Conservation (phyloP, 2,797 vertebrate species). For the Hippopotamyrus pictus region DNA sequence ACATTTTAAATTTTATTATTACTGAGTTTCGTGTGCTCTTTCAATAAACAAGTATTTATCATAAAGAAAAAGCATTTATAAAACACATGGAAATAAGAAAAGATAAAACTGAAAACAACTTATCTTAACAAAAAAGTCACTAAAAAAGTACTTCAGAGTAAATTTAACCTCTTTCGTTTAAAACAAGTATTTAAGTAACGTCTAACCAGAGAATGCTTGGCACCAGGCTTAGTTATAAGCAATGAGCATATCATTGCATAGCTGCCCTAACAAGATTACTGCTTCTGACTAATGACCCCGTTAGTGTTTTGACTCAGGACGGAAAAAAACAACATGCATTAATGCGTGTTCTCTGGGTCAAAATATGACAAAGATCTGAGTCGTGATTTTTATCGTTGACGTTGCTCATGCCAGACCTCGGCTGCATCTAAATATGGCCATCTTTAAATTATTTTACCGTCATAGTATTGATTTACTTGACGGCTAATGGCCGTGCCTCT, state of each 20-base stretch:
- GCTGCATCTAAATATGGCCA: neutral
- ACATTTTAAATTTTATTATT: neutral
- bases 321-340: neutral
- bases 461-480: slow-evolving; percentile 23
- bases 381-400: slow-evolving; percentile 18
- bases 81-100: neutral
- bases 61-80: neutral
- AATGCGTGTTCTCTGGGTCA: slow-evolving; percentile 45
- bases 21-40: neutral
- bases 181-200: neutral
- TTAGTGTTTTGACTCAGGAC: neutral
- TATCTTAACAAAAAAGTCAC: neutral
- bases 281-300: slow-evolving; percentile 3
- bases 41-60: neutral
- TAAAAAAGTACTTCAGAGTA: neutral
- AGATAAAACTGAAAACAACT: neutral
- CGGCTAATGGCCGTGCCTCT: slow-evolving; percentile 16
- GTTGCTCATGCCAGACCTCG: slow-evolving; percentile 17
- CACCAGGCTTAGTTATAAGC: neutral
- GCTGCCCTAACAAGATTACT: slow-evolving; percentile 20
- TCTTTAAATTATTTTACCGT: slow-evolving; percentile 17
- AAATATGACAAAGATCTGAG: slow-evolving; percentile 41
- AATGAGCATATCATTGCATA: slow-evolving; percentile 11
- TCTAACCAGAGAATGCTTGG: neutral
- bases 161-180: neutral